Evolutionary conservation across 37 sponge, comb jelly and placozoan genomes (phyloP), one percentile per base, ranked within the genome.

Genomic region (Amphimedon queenslandica): DNA sequence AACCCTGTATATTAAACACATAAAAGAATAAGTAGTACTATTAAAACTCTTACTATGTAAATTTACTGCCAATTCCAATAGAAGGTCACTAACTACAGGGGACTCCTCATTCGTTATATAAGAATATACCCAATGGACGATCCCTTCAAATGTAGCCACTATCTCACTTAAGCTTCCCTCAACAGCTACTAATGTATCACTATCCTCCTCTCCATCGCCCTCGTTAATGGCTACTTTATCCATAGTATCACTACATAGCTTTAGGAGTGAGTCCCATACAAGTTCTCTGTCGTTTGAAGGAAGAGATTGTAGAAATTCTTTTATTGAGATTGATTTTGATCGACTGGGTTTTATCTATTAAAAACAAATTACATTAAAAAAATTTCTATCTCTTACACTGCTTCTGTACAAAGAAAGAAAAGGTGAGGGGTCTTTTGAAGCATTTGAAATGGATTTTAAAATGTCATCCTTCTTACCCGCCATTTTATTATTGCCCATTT

Each of bases 241-340:
- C 11, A 71, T 41, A 31, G 38, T 37, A 36, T 58, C 30, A 4
- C 39, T 42, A n/a, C 42, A 47, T 28, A 63, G 30, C 2, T 16
- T 24, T 18, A 69, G 56, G 23, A 82, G 41, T 13, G 75, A 58
- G 0, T 55, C 63, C 82, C 85, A 84, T 25, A 90, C 23, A n/a
- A 21, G 42, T 2, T 34, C 11, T 24, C 61, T 64, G 35, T 66
- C 41, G 56, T 81, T 81, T 77, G 76, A 80, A 1, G 85, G 36
- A 0, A 84, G 74, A 28, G 68, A 67, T 67, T 90, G 85, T 11
- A 84, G 32, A 58, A 75, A 81, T 74, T 90, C 85, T 16, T n/a
- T 34, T 24, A 83, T 37, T n/a, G n/a, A n/a, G n/a, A n/a, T n/a
- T n/a, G n/a, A n/a, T n/a, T n/a, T n/a, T n/a, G n/a, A n/a, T n/a